Evolutionary conservation across 2,797 vertebrate species (phyloP).

Genomic region (Pagetopsis macropterus): DNA sequence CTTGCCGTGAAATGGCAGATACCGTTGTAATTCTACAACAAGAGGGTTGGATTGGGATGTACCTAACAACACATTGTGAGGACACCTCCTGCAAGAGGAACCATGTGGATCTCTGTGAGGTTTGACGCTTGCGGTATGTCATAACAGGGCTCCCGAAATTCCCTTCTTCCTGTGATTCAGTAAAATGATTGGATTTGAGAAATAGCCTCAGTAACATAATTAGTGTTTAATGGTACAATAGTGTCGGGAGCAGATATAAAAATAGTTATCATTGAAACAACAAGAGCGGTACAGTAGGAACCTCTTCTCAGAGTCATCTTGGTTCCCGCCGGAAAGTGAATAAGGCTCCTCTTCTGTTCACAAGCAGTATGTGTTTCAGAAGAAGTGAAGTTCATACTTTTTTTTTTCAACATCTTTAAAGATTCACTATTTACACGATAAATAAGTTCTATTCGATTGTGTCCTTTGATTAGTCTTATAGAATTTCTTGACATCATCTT

Average conservation of each 20-base stretch:
- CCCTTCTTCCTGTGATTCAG: conserved; percentile 30
- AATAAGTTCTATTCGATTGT: conserved; percentile 80
- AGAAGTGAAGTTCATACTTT: conserved; percentile 80
- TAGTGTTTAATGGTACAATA: conserved; percentile 55
- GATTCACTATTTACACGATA: conserved; percentile 86
- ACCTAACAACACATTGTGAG: conserved; percentile 38
- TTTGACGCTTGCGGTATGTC: conserved; percentile 53
- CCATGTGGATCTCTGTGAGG: conserved; percentile 51
- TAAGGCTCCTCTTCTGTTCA: conserved; percentile 82
- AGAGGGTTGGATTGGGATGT: conserved; percentile 28
- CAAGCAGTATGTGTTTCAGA: conserved; percentile 78
- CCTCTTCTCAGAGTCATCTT: conserved; percentile 59
- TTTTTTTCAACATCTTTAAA: conserved; percentile 69
- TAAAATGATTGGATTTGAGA: conserved; percentile 59
- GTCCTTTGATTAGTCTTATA: conserved; percentile 73
- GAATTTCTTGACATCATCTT: conserved; percentile 84
- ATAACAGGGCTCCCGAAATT: conserved; percentile 45
- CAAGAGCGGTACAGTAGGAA: conserved; percentile 72
- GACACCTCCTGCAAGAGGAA: conserved; percentile 45
- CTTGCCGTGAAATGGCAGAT: conserved; percentile 60
- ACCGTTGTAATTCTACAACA: conserved; percentile 42
- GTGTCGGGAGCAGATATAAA: conserved; percentile 83
- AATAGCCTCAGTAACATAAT: conserved; percentile 52
- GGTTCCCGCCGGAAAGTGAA: conserved; percentile 69
- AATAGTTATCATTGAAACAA: conserved; percentile 85